Conservation (phyloP, 2,113 vertebrate genomes). For the Rhabdornis inornatus region DNA sequence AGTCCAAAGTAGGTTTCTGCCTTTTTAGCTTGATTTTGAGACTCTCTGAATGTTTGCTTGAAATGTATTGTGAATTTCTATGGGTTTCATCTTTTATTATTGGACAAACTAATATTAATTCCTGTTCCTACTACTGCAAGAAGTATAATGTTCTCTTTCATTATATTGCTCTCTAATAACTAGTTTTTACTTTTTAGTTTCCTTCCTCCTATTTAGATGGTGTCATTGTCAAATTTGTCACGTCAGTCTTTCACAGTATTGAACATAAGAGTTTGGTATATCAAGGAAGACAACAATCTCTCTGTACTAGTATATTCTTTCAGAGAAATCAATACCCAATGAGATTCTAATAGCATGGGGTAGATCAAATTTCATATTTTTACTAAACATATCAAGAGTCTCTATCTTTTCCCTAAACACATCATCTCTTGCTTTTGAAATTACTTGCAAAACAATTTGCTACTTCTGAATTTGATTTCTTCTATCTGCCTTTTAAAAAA, state of each 20-base stretch:
- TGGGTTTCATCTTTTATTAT: not conserved
- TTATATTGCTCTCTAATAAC: not conserved
- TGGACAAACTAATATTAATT: not conserved
- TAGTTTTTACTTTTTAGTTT: not conserved
- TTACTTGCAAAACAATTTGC: slow-evolving; percentile 3
- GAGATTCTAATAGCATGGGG: not conserved
- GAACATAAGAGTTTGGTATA: not conserved
- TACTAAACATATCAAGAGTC: not conserved
- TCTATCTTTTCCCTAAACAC: not conserved
- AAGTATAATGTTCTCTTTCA: not conserved
- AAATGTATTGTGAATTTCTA: not conserved
- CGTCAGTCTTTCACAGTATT: not conserved
- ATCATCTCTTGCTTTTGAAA: slow-evolving; percentile 8
- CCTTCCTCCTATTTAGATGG: not conserved
- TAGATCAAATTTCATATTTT: slow-evolving; percentile 15
- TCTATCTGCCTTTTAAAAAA: not conserved
- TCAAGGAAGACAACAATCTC: not conserved
- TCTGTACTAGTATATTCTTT: not conserved
- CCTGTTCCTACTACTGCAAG: not conserved
- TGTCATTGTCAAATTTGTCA: not conserved
- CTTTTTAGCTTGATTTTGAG: not conserved
- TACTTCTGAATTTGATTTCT: not conserved
- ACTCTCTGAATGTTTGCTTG: not conserved
- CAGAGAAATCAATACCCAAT: not conserved
- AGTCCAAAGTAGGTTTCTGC: not conserved